These are phyloP conservation scores for Trachythela sp. DNA, from an alignment of 64 coral and sea anemone genomes.

Conservation along the genomic window DNA sequence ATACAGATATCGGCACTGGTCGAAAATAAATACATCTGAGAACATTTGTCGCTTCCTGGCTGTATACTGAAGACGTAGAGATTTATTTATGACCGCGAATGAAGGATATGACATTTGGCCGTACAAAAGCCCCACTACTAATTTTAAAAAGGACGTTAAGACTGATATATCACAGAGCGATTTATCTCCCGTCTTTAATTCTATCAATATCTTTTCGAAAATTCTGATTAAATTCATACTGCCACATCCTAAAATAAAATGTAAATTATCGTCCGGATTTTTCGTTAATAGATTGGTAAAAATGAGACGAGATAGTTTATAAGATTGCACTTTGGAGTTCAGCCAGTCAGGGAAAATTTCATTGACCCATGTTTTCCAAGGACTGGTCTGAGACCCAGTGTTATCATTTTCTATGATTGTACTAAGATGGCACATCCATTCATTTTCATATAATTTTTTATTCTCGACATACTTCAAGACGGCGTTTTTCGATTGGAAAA, in stretches of 20 bases:
- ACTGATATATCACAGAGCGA: not conserved
- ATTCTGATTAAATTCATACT: no score
- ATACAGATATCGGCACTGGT: slow-evolving; percentile 55
- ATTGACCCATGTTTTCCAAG: slow-evolving; percentile 31
- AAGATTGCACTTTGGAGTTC: not conserved
- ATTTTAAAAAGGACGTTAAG: not conserved
- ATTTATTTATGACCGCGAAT: slow-evolving; percentile 42
- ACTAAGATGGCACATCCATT: not conserved
- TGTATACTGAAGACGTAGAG: slow-evolving; percentile 14
- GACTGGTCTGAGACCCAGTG: not conserved
- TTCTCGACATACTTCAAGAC: no score
- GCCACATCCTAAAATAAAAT: no score
- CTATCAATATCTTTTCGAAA: no score
- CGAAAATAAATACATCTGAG: slow-evolving; percentile 59
- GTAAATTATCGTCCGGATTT: no score
- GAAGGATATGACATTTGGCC: slow-evolving; percentile 54
- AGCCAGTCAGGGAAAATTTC: slow-evolving; percentile 48
- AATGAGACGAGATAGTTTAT: no score
- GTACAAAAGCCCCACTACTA: slow-evolving; percentile 37
- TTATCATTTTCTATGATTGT: not conserved
- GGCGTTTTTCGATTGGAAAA: not conserved
- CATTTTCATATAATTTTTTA: not conserved
- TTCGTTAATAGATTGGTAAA: not conserved
- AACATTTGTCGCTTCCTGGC: slow-evolving; percentile 42
- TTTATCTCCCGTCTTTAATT: not conserved